Percentiles rank a stretch among this genome's conserved stretches.
Evolutionary conservation across 2,888 invertebrate species (phyloP).

Genomic region (Stenodera caucasica): DNA sequence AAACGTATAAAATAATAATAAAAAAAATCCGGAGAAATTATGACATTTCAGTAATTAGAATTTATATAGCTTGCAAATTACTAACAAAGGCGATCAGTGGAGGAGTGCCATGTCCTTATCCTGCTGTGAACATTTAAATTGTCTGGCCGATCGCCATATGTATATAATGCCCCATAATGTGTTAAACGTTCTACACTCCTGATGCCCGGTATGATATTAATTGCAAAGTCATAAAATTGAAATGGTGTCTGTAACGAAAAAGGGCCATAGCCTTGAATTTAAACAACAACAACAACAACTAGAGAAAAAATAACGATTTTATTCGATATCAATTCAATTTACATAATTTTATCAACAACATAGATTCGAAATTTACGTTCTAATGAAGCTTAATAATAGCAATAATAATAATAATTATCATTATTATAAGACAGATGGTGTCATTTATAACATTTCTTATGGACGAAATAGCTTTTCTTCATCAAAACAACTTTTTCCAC

Average conservation of each 20-base stretch:
- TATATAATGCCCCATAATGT: constrained; percentile 28
- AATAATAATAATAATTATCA: constrained; percentile 1
- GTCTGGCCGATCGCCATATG: constrained; percentile 25
- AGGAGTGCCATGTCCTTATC: constrained; percentile 7
- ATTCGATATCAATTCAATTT: neutral
- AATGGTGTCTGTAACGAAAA: constrained; percentile 24
- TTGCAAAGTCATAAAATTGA: constrained; percentile 29
- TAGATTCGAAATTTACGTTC: neutral
- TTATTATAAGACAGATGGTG: neutral
- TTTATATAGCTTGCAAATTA: constrained; percentile 36
- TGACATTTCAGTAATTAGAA: constrained; percentile 38
- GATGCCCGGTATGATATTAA: constrained; percentile 30
- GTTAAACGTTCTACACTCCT: constrained; percentile 31
- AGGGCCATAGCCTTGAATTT: constrained; percentile 13
- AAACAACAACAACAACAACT: constrained; percentile 16
- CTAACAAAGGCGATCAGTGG: constrained; percentile 26
- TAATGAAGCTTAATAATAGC: neutral
- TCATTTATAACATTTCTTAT: constrained; percentile 2
- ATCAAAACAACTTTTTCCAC: constrained; percentile 35
- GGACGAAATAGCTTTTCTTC: constrained; percentile 23
- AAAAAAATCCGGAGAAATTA: too few species aligned
- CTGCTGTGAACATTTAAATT: constrained; percentile 12
- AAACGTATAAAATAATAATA: constrained; percentile 5
- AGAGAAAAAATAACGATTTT: neutral
- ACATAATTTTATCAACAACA: constrained; percentile 1